These are phyloP conservation scores for Neria commutata DNA, from an alignment of 2,888 invertebrate species.

Conservation along the genomic window DNA sequence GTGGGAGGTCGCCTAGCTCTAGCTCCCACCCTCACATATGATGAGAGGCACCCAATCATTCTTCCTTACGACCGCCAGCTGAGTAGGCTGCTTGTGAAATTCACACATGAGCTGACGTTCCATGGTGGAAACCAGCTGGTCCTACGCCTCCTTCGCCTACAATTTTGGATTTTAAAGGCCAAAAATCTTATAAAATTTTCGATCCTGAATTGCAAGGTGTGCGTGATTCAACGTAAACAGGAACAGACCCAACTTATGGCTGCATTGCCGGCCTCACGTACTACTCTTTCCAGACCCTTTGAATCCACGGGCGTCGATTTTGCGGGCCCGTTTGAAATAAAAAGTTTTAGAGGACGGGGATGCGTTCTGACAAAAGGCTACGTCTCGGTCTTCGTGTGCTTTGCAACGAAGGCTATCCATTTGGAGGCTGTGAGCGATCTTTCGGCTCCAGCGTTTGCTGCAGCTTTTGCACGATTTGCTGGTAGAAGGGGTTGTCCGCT, in stretches of 20 bases:
- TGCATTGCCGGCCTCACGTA: neutral
- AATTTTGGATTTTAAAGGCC: constrained; percentile 4
- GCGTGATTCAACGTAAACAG: neutral
- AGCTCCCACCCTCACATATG: neutral
- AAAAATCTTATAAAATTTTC: constrained; percentile 8
- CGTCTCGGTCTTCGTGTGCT: constrained; percentile 28
- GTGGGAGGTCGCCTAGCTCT: too few species aligned
- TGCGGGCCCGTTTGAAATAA: constrained; percentile 27
- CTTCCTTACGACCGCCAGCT: neutral
- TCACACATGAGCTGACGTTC: neutral
- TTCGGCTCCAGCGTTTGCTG: constrained; percentile 25
- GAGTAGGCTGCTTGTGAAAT: constrained; percentile 2
- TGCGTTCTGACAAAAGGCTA: too few species aligned
- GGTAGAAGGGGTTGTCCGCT: constrained; percentile 23
- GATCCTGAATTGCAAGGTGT: constrained; percentile 7
- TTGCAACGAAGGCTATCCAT: constrained; percentile 26
- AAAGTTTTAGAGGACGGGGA: constrained; percentile 19
- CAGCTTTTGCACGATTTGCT: constrained; percentile 24
- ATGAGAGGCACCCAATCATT: constrained; percentile 2
- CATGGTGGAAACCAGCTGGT: constrained; percentile 14
- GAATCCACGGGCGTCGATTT: constrained; percentile 23
- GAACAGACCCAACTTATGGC: neutral
- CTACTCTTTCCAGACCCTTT: constrained; percentile 19
- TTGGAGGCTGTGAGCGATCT: constrained; percentile 20
- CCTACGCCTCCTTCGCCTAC: neutral